phyloP scores from a whole-genome alignment of 2,888 invertebrate genomes.

The Leptinotarsa juncta region DNA sequence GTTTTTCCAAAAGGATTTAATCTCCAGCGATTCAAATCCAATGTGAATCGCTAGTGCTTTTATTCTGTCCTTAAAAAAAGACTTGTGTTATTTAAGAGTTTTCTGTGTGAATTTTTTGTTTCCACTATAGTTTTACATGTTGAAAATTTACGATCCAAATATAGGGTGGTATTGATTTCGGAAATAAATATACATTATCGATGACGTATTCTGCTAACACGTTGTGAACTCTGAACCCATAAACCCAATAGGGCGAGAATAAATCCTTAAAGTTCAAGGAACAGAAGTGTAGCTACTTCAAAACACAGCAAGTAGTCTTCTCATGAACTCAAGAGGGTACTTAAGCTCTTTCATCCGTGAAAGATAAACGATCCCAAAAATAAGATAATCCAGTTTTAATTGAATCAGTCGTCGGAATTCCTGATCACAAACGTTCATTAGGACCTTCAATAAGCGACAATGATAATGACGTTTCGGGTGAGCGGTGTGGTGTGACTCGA shows the following conservation, averaged over 20 bases:
- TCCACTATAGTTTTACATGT: no score
- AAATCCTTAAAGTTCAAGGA: neutral
- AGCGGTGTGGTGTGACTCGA: constrained; percentile 53
- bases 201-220: neutral
- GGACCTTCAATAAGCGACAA: constrained; percentile 55
- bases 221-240: neutral
- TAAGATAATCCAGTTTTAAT: constrained; percentile 55
- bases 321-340: constrained; percentile 26
- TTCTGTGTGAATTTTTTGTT: no score
- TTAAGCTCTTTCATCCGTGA: constrained; percentile 48
- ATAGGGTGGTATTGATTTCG: no score
- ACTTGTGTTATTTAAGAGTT: no score
- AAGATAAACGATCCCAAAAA: constrained; percentile 54
- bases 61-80: no score
- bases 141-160: no score
- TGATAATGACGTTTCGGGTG: constrained; percentile 57
- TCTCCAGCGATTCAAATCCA: no score
- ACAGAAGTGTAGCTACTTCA: neutral
- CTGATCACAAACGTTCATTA: constrained; percentile 52
- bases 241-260: neutral
- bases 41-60: no score
- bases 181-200: no score
- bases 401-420: constrained; percentile 51
- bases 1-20: no score
- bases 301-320: constrained; percentile 1